Evolutionary conservation across 2,113 vertebrate genomes (phyloP), one percentile per base, ranked within the genome.

Genomic region (Gopherus evgoodei): DNA sequence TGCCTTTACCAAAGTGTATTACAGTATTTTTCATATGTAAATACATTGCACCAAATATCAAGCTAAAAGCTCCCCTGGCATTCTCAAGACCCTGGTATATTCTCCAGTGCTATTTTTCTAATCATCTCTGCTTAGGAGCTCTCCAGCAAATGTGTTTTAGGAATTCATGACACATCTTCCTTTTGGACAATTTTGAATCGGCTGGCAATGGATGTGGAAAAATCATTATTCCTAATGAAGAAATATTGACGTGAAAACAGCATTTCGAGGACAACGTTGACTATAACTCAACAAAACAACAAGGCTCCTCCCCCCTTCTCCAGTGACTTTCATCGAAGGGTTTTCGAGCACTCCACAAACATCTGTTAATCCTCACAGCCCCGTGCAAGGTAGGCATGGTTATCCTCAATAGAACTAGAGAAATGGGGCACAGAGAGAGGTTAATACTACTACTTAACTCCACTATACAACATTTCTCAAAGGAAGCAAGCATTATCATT

Each of bases 161-260:
- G 97, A 93, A 97, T 97, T 96, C 97, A 96, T 87, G 96, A 94
- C 96, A 96, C 97, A 98, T 94, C 95, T 94, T 93, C 92, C 95
- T 96, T 95, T 96, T 94, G 96, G 94, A 96, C 52, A 22, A 93
- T 90, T 96, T 93, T 93, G 96, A 98, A 97, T 97, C 95, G 91
- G 96, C 95, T 98, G 97, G 97, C 97, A 98, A 93, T 92, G 96
- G 94, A 97, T 92, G 96, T 96, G 97, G 97, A 97, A 97, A 97
- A 97, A 98, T 98, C 97, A 97, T 97, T 97, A 98, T 89, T 97
- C 94, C 93, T 98, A 97, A 98, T 98, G 97, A 97, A 97, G 95
- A 97, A 97, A 97, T 97, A 97, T 97, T 97, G 97, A 97, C 96
- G 95, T 96, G 95, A 98, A 96, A 97, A 97, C 96, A 96, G 95